A percentile compares a stretch with the other conserved stretches of the same genome.
Conservation (phyloP, 2,797 vertebrate species). For the Danio choprae region DNA sequence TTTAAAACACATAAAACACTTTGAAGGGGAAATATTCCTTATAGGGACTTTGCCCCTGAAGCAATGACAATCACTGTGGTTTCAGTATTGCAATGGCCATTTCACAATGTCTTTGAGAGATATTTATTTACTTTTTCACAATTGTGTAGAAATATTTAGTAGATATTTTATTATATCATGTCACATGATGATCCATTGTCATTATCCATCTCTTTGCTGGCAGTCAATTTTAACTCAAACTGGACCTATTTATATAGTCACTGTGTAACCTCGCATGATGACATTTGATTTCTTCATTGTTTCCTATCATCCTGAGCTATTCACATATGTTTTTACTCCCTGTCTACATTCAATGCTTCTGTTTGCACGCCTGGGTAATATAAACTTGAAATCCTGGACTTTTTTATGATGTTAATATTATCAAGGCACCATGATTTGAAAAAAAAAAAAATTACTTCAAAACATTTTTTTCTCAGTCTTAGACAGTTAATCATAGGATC, state of each 20-base stretch:
- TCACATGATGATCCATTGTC: not conserved
- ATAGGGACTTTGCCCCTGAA: slow-evolving; percentile 35
- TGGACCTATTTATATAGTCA: not conserved
- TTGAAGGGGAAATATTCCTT: slow-evolving; percentile 34
- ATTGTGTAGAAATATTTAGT: too few species aligned
- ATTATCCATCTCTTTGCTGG: not conserved
- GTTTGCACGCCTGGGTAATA: not conserved
- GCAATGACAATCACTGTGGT: not conserved
- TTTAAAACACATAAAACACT: slow-evolving; percentile 14
- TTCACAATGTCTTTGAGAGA: slow-evolving; percentile 3
- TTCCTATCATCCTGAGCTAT: not conserved
- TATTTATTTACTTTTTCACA: too few species aligned
- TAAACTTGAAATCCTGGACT: not conserved
- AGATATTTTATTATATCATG: too few species aligned
- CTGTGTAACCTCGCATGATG: too few species aligned
- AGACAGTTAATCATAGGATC: not conserved
- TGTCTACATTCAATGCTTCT: not conserved
- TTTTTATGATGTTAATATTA: not conserved
- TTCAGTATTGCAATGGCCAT: slow-evolving; percentile 1
- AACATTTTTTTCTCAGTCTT: not conserved
- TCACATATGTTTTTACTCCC: not conserved
- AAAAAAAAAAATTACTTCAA: too few species aligned
- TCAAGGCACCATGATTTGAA: not conserved
- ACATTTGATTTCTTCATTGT: not conserved
- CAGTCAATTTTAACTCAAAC: not conserved